Conservation (phyloP, 1,140 invertebrate genomes). For the Frieseomelitta varia region DNA sequence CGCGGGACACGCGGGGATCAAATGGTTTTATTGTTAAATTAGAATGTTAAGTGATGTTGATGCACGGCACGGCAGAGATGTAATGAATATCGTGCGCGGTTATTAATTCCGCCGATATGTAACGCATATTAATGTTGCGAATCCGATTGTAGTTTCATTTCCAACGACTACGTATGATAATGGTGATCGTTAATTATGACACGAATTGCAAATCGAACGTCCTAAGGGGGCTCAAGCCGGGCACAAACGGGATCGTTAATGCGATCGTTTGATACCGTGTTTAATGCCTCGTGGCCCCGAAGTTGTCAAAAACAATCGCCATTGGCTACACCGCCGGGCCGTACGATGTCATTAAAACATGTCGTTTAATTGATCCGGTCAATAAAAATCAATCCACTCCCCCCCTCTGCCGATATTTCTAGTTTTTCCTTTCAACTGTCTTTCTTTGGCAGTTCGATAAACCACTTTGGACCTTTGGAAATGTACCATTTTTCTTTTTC, state of each 20-base stretch:
- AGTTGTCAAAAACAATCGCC: neutral
- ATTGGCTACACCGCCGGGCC: too few species aligned
- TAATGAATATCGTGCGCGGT: constrained; percentile 4
- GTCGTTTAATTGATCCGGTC: neutral
- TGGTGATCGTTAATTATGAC: constrained; percentile 34
- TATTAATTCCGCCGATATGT: constrained; percentile 23
- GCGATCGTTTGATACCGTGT: neutral
- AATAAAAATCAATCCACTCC: neutral
- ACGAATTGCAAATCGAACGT: constrained; percentile 19
- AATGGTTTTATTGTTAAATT: constrained; percentile 28
- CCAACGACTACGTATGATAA: constrained; percentile 5
- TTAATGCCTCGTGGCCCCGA: neutral
- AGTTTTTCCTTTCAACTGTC: neutral
- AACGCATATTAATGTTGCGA: constrained; percentile 22
- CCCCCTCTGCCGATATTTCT: neutral
- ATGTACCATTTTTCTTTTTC: too few species aligned
- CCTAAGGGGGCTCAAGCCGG: constrained; percentile 1
- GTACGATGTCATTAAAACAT: neutral
- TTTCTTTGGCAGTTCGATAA: neutral
- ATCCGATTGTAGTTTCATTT: constrained; percentile 40
- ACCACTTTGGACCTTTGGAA: too few species aligned
- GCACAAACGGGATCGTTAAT: neutral
- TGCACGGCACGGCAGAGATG: neutral
- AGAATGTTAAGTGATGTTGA: constrained; percentile 26
- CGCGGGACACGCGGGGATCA: neutral